Evolutionary conservation across 2,888 invertebrate species (phyloP).

Genomic region (Caenorhabditis zanzibari): DNA sequence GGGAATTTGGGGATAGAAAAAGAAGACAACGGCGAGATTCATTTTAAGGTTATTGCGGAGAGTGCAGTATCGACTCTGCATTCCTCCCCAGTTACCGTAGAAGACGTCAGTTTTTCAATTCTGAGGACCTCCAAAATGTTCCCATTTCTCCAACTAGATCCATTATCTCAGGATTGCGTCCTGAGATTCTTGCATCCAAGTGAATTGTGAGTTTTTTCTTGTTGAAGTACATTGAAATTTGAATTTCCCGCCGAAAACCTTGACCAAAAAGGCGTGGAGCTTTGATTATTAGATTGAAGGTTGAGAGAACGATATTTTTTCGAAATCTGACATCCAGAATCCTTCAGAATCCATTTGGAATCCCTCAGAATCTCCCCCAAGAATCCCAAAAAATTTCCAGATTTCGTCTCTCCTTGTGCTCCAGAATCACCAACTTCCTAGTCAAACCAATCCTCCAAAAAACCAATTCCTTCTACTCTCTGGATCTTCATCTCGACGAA

Average conservation of each 20-base stretch:
- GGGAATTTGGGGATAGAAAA: too few species aligned
- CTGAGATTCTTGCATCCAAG: not conserved
- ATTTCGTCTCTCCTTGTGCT: not conserved
- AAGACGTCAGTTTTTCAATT: too few species aligned
- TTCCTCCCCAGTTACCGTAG: too few species aligned
- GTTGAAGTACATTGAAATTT: not conserved
- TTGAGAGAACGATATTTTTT: too few species aligned
- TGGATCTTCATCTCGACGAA: not conserved
- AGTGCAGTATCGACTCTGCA: too few species aligned
- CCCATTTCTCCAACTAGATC: not conserved
- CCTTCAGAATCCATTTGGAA: not conserved
- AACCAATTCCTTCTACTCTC: not conserved
- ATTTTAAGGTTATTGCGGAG: too few species aligned
- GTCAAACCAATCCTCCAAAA: not conserved
- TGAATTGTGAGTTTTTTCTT: slow-evolving; percentile 3
- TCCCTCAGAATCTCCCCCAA: too few species aligned
- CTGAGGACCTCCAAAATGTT: not conserved
- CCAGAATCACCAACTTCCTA: not conserved
- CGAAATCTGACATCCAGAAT: too few species aligned
- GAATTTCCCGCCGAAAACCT: not conserved
- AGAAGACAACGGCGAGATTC: not conserved
- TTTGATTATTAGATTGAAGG: too few species aligned
- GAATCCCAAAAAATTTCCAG: not conserved
- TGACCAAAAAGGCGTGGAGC: not conserved
- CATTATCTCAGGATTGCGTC: not conserved